Evolutionary conservation across 2,797 vertebrate genomes (phyloP).

Genomic region (Sardinella longiceps): DNA sequence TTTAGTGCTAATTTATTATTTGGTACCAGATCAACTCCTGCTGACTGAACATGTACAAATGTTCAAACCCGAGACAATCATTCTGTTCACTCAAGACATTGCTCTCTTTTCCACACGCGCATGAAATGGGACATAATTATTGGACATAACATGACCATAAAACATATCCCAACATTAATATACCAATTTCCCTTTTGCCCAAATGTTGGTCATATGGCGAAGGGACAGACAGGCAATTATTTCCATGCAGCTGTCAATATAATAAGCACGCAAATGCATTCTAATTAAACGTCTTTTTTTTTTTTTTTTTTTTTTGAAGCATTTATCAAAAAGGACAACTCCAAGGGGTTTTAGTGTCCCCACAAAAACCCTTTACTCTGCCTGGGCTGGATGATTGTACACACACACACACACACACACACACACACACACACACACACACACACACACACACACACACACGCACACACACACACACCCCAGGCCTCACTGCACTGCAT

Average conservation of each 20-base stretch:
- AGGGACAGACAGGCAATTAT: slow-evolving; percentile 75
- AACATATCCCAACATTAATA: slow-evolving; percentile 50
- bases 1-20: slow-evolving; percentile 25
- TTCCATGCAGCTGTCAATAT: slow-evolving; percentile 71
- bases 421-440: slow-evolving; percentile 58
- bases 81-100: slow-evolving; percentile 5
- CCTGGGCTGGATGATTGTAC: slow-evolving; percentile 55
- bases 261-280: slow-evolving; percentile 73
- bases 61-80: slow-evolving; percentile 21
- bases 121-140: slow-evolving; percentile 60
- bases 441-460: slow-evolving; percentile 48
- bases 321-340: slow-evolving; percentile 55
- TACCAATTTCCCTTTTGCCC: slow-evolving; percentile 54
- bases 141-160: slow-evolving; percentile 54
- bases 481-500: too few relatives aligned
- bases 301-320: slow-evolving; percentile 50
- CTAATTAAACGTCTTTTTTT: slow-evolving; percentile 71
- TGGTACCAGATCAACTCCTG: slow-evolving; percentile 30
- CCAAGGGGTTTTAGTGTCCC: slow-evolving; percentile 49
- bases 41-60: slow-evolving; percentile 26
- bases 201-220: slow-evolving; percentile 74
- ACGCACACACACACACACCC: slow-evolving; percentile 56
- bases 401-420: slow-evolving; percentile 48
- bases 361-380: slow-evolving; percentile 62
- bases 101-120: slow-evolving; percentile 43